Conservation (phyloP, 2,113 vertebrate genomes). For the Camarhynchus parvulus region DNA sequence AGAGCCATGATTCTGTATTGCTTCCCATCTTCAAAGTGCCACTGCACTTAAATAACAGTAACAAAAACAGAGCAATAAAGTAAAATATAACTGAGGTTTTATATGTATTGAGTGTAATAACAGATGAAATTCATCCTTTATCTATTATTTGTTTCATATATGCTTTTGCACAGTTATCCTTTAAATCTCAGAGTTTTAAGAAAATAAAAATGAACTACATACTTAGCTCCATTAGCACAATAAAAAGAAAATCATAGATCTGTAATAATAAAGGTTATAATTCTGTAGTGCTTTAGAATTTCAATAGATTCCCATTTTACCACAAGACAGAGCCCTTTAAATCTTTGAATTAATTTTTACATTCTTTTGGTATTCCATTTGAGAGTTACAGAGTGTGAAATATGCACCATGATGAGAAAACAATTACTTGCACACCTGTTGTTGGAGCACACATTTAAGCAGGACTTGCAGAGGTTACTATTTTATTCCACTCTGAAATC, state of each 20-base stretch:
- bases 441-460: not conserved
- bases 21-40: conserved; percentile 4
- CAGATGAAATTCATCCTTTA: not conserved
- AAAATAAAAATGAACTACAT: conserved; percentile 37
- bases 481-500: conserved; percentile 25
- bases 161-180: not conserved
- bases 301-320: conserved; percentile 21
- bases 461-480: not conserved
- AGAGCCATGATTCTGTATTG: not conserved
- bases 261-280: conserved; percentile 24
- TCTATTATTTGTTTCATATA: not conserved
- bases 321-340: conserved; percentile 39
- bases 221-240: conserved; percentile 2
- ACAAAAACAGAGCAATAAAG: not conserved
- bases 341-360: conserved; percentile 69
- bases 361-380: conserved; percentile 72
- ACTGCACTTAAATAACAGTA: not conserved
- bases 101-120: not conserved
- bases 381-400: conserved; percentile 75
- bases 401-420: conserved; percentile 68
- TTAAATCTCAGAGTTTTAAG: conserved; percentile 7
- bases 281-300: conserved; percentile 29
- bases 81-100: not conserved
- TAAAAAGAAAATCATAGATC: not conserved
- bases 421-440: conserved; percentile 74